Evolutionary conservation across 2,113 vertebrate genomes (phyloP).

Genomic region (Oncorhynchus nerka): DNA sequence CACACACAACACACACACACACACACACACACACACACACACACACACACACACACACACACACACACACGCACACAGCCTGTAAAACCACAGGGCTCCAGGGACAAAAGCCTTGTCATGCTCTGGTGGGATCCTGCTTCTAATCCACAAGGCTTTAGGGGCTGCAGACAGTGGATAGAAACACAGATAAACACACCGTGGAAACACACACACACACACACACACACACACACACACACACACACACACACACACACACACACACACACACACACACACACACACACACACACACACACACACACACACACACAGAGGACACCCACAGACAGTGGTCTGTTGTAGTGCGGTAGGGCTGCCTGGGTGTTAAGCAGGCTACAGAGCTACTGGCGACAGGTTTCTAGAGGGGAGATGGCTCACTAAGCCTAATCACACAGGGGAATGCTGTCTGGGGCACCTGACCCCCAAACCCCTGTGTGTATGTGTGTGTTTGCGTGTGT

Average conservation of each 20-base stretch:
- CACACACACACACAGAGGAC: neutral
- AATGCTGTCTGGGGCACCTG: conserved; percentile 76
- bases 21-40: conserved; percentile 7
- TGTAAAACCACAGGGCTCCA: conserved; percentile 69
- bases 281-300: neutral
- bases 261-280: neutral
- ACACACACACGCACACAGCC: conserved; percentile 37
- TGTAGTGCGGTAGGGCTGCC: conserved; percentile 52
- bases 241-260: too few species aligned
- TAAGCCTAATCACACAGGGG: conserved; percentile 77
- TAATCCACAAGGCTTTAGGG: conserved; percentile 74
- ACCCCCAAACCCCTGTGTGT: conserved; percentile 46
- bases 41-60: neutral
- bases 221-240: conserved; percentile 33
- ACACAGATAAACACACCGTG: conserved; percentile 23
- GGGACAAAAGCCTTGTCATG: conserved; percentile 76
- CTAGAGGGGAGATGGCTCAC: conserved; percentile 72
- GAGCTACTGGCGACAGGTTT: conserved; percentile 82
- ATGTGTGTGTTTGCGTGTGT: conserved; percentile 18
- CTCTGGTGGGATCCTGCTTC: conserved; percentile 70
- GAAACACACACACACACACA: conserved; percentile 6
- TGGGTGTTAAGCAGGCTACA: conserved; percentile 74
- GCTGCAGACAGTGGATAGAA: conserved; percentile 65
- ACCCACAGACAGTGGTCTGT: conserved; percentile 42
- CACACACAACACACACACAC: neutral